Percentiles rank a stretch among this genome's conserved stretches.
These are phyloP conservation scores for human (Homo sapiens) DNA, from an alignment of 2,113 vertebrate species.

Conservation along the genomic window GRCh38 chr2:37052001-37052500, in stretches of 20 bases:
- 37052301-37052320: neutral
- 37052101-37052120: neutral
- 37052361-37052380: neutral
- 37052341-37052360: neutral
- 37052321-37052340: neutral
- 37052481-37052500: neutral
- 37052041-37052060: neutral
- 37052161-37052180: neutral
- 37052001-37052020: too few relatives aligned
- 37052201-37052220: neutral
- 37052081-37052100: too few relatives aligned
- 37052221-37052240: neutral
- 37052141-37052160: constrained; percentile 13
- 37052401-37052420: neutral
- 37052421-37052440: neutral
- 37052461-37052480: neutral
- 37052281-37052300: neutral
- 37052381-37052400: neutral
- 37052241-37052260: neutral
- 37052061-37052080: too few relatives aligned
- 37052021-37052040: too few relatives aligned
- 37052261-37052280: neutral
- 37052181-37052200: constrained; percentile 9
- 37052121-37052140: neutral
- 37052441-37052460: neutral